These are phyloP conservation scores for Spisula subtruncata DNA, from an alignment of 2,888 invertebrate genomes.

Conservation along the genomic window DNA sequence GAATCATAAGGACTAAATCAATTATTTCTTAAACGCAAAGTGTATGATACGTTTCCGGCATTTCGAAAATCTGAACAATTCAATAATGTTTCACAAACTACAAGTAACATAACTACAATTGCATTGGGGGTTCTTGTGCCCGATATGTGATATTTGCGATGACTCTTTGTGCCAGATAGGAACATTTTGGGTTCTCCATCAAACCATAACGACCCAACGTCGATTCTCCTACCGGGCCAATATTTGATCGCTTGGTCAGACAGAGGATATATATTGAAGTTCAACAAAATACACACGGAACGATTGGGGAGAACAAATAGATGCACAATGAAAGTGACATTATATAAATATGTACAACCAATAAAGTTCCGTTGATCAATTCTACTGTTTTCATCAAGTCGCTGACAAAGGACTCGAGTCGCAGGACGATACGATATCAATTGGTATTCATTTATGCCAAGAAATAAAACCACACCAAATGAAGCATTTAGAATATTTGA, in stretches of 20 bases:
- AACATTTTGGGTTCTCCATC: neutral
- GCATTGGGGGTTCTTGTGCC: neutral
- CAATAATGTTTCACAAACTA: neutral
- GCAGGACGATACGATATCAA: neutral
- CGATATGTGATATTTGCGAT: no score
- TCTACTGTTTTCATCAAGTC: no score
- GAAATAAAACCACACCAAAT: no score
- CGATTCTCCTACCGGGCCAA: neutral
- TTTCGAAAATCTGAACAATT: neutral
- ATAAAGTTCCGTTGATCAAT: no score
- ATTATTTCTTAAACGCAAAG: neutral
- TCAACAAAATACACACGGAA: neutral
- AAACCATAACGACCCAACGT: neutral
- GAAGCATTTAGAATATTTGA: no score
- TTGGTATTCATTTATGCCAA: slow-evolving; percentile 3
- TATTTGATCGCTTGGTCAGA: neutral
- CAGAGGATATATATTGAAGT: neutral
- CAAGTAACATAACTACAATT: neutral
- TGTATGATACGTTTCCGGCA: neutral
- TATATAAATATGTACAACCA: neutral
- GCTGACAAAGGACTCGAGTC: neutral
- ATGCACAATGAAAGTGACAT: neutral
- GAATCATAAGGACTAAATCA: no score
- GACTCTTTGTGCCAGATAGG: neutral
- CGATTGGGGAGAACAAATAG: neutral